These are phyloP conservation scores for Fringilla coelebs DNA, from an alignment of 2,797 vertebrate genomes.

Conservation along the genomic window DNA sequence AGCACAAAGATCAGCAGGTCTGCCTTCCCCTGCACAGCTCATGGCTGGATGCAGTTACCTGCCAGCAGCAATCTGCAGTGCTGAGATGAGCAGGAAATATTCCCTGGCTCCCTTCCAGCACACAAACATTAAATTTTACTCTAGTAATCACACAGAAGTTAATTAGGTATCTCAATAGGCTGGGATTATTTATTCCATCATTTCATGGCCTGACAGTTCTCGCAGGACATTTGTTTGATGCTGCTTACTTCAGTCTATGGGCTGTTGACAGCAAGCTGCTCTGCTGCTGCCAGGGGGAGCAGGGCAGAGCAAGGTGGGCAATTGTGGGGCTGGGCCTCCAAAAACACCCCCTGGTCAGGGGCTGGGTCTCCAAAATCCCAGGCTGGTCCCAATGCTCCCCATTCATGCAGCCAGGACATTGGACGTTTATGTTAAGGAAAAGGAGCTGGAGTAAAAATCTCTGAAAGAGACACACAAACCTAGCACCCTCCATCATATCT, in stretches of 20 bases:
- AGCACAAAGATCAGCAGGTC: background rate
- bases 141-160: background rate
- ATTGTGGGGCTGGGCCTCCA: background rate
- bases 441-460: background rate
- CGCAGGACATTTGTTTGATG: background rate
- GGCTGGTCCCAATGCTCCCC: background rate
- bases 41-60: constrained; percentile 51
- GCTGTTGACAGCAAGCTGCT: background rate
- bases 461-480: background rate
- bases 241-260: background rate
- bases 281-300: background rate
- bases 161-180: background rate
- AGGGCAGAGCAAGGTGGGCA: background rate
- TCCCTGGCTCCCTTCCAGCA: background rate
- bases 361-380: too few relatives aligned
- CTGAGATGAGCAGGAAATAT: background rate
- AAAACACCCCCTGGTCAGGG: background rate
- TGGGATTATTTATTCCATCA: background rate
- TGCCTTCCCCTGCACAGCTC: background rate
- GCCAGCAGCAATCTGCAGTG: background rate
- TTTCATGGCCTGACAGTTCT: background rate
- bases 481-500: background rate
- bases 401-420: background rate
- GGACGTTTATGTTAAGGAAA: fast-evolving
- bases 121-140: background rate